phyloP scores from a whole-genome alignment of 2,113 vertebrate species.

The Oreochromis spilurus region DNA sequence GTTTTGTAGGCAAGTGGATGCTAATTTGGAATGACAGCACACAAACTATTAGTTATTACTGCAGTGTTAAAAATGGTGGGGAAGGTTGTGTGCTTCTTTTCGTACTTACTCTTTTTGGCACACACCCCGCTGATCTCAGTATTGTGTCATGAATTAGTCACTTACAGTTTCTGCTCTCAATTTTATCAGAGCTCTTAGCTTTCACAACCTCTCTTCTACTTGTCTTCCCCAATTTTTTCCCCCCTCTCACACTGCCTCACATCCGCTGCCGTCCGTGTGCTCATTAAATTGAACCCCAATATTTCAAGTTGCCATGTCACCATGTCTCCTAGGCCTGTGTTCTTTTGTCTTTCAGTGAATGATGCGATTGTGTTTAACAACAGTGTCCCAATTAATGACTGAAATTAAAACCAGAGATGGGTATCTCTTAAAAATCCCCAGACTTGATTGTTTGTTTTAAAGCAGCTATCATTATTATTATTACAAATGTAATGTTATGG shows the following conservation, averaged over 20 bases:
- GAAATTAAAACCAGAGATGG: background rate
- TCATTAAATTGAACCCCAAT: slow-evolving; percentile 13
- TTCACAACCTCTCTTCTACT: background rate
- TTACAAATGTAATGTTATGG: background rate
- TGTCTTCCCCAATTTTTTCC: background rate
- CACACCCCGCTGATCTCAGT: background rate
- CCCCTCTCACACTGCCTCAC: background rate
- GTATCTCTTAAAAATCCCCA: background rate
- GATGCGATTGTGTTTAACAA: background rate
- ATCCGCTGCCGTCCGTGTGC: background rate
- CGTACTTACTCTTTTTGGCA: background rate
- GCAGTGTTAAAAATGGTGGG: background rate
- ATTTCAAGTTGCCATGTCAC: background rate
- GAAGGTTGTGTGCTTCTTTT: background rate
- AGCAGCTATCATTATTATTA: background rate
- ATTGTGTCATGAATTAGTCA: background rate
- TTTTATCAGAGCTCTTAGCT: background rate
- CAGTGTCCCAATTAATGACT: background rate
- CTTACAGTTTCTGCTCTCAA: background rate
- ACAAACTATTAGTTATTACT: background rate
- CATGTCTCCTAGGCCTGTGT: background rate
- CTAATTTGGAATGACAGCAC: background rate
- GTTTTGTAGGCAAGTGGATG: background rate
- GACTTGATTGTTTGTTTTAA: background rate
- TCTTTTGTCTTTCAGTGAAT: background rate